phyloP scores from a whole-genome alignment of 2,888 invertebrate genomes.

The Agonopterix heracliana region DNA sequence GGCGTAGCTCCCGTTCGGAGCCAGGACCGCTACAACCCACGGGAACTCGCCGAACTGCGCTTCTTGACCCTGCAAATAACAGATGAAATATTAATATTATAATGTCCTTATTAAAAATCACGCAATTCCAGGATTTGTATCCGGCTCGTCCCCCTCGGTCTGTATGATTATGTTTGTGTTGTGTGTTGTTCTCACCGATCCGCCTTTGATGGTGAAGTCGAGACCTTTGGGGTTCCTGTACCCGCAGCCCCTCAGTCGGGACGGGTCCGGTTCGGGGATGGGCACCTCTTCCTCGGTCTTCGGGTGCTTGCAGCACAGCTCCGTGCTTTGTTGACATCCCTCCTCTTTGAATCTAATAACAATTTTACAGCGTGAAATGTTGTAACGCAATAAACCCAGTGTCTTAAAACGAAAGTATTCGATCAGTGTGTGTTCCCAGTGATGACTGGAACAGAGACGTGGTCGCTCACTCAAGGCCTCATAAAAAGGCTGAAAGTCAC shows the following conservation, averaged over 20 bases:
- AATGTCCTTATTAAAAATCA: not conserved
- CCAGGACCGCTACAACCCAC: constrained; percentile 86
- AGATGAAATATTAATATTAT: not conserved
- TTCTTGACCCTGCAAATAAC: constrained; percentile 69
- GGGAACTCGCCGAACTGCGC: constrained; percentile 90
- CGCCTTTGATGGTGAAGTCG: constrained; percentile 73
- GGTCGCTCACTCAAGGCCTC: no score
- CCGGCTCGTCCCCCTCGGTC: no score
- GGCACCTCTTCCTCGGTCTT: constrained; percentile 23
- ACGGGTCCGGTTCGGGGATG: constrained; percentile 46
- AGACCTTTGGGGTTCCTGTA: constrained; percentile 75
- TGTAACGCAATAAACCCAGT: not conserved
- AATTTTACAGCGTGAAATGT: constrained; percentile 4
- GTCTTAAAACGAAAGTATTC: no score
- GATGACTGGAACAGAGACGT: no score
- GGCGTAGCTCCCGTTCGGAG: constrained; percentile 69
- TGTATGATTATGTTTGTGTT: no score
- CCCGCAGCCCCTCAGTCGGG: constrained; percentile 70
- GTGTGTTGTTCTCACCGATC: constrained; percentile 33
- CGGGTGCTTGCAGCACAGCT: constrained; percentile 81
- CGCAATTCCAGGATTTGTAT: no score
- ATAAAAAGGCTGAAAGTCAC: no score
- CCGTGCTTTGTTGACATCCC: constrained; percentile 82
- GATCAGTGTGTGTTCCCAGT: no score
- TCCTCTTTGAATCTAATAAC: constrained; percentile 64